A percentile compares a stretch with the other conserved stretches of the same genome.
phyloP scores from a whole-genome alignment of 1,140 invertebrate genomes.

The Eubasilissa regina region DNA sequence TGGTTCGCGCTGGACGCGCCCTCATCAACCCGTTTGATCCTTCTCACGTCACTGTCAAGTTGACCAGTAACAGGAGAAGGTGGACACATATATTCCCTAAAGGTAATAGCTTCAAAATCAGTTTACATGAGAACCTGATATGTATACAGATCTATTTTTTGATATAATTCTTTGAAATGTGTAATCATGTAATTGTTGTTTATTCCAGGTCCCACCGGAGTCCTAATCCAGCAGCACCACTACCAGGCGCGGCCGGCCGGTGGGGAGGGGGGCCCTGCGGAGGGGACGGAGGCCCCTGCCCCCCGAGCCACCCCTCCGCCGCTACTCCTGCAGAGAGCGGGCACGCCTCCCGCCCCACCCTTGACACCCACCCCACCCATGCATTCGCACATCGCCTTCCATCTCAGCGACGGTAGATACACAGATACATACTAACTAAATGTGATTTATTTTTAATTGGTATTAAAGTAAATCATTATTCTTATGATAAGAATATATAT shows the following conservation, averaged over 20 bases:
- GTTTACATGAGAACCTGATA: not conserved
- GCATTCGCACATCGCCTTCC: constrained; percentile 48
- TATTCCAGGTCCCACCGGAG: constrained; percentile 84
- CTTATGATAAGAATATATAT: too few relatives aligned
- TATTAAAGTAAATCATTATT: too few relatives aligned
- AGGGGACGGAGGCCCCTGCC: constrained; percentile 34
- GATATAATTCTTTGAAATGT: too few relatives aligned
- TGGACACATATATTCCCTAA: constrained; percentile 99
- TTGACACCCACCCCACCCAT: constrained; percentile 47
- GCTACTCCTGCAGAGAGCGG: constrained; percentile 7
- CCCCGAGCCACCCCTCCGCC: constrained; percentile 9
- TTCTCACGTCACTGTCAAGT: constrained; percentile 95
- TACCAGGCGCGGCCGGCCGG: constrained; percentile 86
- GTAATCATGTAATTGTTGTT: too few relatives aligned
- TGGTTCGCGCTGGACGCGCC: constrained; percentile 80
- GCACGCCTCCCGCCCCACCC: constrained; percentile 41
- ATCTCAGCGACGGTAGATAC: constrained; percentile 42
- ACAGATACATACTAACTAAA: not conserved
- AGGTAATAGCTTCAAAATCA: constrained; percentile 68
- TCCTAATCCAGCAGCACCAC: constrained; percentile 93
- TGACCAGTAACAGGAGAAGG: constrained; percentile 95
- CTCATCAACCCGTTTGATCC: constrained; percentile 98
- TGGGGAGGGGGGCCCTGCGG: constrained; percentile 49
- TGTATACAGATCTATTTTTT: constrained; percentile 13
- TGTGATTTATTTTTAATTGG: not conserved